Evolutionary conservation across 2,888 invertebrate genomes (phyloP), one percentile per base, ranked within the genome.

Genomic region (Ophion slaviceki): DNA sequence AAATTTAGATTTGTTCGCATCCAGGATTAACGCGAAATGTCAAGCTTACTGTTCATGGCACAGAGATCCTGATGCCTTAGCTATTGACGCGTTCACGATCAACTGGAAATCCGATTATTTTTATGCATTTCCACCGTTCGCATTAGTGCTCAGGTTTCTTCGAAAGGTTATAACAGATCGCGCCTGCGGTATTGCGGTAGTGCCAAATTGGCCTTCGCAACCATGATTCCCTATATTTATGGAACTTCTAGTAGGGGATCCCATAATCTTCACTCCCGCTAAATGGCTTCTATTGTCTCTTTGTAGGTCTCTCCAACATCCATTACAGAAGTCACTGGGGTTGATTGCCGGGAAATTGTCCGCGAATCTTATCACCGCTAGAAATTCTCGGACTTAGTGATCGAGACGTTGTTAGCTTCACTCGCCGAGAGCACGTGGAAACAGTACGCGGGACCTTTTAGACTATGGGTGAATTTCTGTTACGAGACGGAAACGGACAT

Each of bases 51-150:
- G 83, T 82, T n/a, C 83, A 0, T 82, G 85, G 70, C 80, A 87
- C 20, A 74, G 82, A 64, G 87, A 87, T 61, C 83, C 81, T 28
- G 83, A 85, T 5, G 84, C 87, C 8, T 28, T 78, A n/a, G 61
- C 77, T 36, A 80, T 87, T 20, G 85, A 84, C 32, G 84, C 85
- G 24, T 84, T 85, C 78, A 85, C 84, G n/a, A 47, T 87, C 0
- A 24, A 64, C 20, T 87, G 85, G 86, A 78, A 36, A 5, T 61
- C 47, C 11, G 68, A 64, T 53, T 66, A 67, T 53, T 87, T 86
- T 36, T 82, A 86, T 62, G 86, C 87, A 11, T 88, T 88, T 40
- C 86, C 88, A 10, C 87, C 87, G 11, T 88, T 86, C 17, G 80
- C 85, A 3, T 32, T 86, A 17, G 62, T 80, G 32, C 62, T 84